Conservation (phyloP, 2,797 vertebrate genomes). For the Morus bassanus region DNA sequence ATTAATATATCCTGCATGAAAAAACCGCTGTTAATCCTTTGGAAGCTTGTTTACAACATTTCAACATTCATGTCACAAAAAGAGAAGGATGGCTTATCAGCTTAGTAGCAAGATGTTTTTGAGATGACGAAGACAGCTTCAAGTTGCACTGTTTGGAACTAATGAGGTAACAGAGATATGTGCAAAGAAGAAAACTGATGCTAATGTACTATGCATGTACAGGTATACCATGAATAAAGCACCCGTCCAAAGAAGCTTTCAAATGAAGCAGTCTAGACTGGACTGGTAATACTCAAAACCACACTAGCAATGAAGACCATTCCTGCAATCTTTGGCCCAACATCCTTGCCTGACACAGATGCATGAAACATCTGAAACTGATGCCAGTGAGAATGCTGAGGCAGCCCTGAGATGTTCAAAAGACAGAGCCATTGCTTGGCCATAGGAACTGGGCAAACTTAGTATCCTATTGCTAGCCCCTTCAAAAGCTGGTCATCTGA, state of each 20-base stretch:
- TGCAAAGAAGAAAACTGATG: conserved; percentile 2
- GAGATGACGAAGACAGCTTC: neutral
- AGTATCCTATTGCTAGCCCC: neutral
- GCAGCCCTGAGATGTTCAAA: neutral
- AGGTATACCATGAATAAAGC: neutral
- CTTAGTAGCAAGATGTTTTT: neutral
- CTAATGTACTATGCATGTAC: neutral
- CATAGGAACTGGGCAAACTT: neutral
- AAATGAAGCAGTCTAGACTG: neutral
- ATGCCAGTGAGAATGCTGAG: neutral
- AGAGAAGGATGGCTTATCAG: neutral
- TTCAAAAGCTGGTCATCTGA: neutral
- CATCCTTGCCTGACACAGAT: neutral
- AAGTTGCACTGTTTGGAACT: neutral
- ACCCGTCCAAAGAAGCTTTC: neutral
- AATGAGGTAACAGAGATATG: neutral
- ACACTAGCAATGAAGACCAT: fast-evolving
- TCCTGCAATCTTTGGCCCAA: neutral
- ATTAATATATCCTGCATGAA: conserved; percentile 67
- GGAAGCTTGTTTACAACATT: conserved; percentile 23
- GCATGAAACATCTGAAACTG: neutral
- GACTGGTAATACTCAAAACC: neutral
- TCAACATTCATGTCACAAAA: conserved; percentile 25
- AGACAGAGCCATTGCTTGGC: neutral
- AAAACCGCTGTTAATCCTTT: conserved; percentile 6